Evolutionary conservation across 2,797 vertebrate genomes (phyloP), one percentile per base, ranked within the genome.

Genomic region (Rallus crepitans): DNA sequence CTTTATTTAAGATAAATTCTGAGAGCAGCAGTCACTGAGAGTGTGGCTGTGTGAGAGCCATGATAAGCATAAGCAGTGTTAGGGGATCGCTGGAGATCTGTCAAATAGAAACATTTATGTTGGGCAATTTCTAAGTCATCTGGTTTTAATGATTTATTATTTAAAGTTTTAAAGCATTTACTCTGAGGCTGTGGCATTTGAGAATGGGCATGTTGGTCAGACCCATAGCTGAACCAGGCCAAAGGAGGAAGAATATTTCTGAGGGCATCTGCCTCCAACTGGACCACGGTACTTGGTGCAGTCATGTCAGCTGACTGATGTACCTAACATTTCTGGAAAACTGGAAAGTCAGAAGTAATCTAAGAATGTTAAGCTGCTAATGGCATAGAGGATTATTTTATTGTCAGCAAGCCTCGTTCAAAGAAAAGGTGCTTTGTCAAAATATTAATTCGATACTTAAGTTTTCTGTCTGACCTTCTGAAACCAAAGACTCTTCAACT

Each of bases 351-450:
- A 81, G 35, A 73, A 65, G 24, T 47, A 63, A 52, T 72, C 9
- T 56, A 27, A 64, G 33, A 16, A 15, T 57, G 28, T 57, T 72
- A 73, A 50, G 20, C 11, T 48, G 15, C 30, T 66, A 71, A 42
- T 53, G 10, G 20, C 39, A 15, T 33, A 28, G 7, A n/a, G 25
- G 20, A 66, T 50, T 75, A 66, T 47, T 75, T 91, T 85, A 20
- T 57, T 27, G 5, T 42, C 33, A 47, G 2, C 57, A 39, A 47
- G 4, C 1, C 1, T 52, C 1, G 0, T 47, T 87, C 39, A 61
- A 16, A 47, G 53, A 78, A 57, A 37, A 69, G 11, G 16, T 61
- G 7, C 18, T 89, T 90, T 83, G 42, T 82, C 24, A 63, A 69
- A 72, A 28, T 39, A 56, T 55, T 60, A 75, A 57, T 1, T 1